These are phyloP conservation scores for Dreissena polymorpha DNA, from an alignment of 1,140 invertebrate genomes.

Conservation along the genomic window DNA sequence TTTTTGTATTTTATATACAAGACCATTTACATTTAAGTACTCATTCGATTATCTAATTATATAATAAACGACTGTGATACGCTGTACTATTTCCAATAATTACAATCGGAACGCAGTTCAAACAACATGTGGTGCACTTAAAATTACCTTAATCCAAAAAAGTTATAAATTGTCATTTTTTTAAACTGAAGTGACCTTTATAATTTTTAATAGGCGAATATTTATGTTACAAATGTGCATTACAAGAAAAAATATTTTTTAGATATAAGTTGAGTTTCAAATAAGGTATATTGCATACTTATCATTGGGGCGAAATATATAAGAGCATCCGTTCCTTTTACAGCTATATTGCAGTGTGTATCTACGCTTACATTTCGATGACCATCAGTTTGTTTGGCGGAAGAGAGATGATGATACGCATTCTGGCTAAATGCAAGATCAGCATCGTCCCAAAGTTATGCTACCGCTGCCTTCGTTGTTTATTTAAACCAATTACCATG, in stretches of 20 bases:
- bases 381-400: conserved; percentile 38
- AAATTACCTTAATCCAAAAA: no score
- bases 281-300: neutral
- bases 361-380: conserved; percentile 35
- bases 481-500: conserved; percentile 29
- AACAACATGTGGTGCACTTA: no score
- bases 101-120: no score
- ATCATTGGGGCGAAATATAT: neutral
- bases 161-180: no score
- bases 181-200: no score
- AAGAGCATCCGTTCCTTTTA: neutral
- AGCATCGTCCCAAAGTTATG: conserved; percentile 26
- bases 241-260: neutral
- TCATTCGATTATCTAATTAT: no score
- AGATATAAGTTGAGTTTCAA: neutral
- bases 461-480: conserved; percentile 37
- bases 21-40: no score
- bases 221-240: no score
- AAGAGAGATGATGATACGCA: conserved; percentile 7
- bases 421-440: conserved; percentile 26
- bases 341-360: conserved; percentile 42
- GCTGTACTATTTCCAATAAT: no score
- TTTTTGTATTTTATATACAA: no score
- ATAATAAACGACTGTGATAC: no score
- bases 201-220: no score